These are phyloP conservation scores for Melanocharis versteri DNA, from an alignment of 2,113 vertebrate species.

Conservation along the genomic window DNA sequence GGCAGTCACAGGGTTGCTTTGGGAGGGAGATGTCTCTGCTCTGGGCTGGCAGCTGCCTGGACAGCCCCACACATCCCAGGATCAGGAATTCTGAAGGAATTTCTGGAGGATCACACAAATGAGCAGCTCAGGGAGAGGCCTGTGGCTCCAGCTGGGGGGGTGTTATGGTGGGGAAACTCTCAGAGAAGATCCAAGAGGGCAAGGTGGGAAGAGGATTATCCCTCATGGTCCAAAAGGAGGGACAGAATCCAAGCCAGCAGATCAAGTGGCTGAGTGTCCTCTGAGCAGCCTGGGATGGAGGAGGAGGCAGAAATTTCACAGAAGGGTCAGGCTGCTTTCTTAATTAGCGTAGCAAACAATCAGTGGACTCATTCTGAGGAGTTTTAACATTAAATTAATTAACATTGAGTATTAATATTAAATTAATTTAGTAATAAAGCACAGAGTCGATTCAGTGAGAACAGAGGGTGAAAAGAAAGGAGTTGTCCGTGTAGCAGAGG, in stretches of 20 bases:
- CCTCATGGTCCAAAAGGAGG: background rate
- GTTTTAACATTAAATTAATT: background rate
- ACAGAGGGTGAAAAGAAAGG: background rate
- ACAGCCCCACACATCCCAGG: background rate
- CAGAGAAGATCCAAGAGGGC: background rate
- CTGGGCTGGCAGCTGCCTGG: background rate
- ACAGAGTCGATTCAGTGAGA: background rate
- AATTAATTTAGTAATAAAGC: background rate
- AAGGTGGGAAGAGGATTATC: background rate
- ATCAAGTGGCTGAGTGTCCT: background rate
- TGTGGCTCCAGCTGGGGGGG: background rate
- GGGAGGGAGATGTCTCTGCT: background rate
- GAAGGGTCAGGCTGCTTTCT: background rate
- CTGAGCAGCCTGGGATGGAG: background rate
- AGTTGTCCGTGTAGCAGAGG: background rate
- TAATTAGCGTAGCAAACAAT: background rate
- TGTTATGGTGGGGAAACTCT: background rate
- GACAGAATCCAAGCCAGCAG: background rate
- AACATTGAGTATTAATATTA: background rate
- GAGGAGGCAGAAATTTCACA: background rate
- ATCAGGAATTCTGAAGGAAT: rapidly evolving
- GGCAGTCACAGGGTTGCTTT: background rate
- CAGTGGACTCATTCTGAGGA: background rate
- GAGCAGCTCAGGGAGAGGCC: background rate
- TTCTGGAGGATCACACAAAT: background rate